These are phyloP conservation scores for Drosophila parabipectinata DNA, from an alignment of 1,140 invertebrate genomes.

Conservation along the genomic window DNA sequence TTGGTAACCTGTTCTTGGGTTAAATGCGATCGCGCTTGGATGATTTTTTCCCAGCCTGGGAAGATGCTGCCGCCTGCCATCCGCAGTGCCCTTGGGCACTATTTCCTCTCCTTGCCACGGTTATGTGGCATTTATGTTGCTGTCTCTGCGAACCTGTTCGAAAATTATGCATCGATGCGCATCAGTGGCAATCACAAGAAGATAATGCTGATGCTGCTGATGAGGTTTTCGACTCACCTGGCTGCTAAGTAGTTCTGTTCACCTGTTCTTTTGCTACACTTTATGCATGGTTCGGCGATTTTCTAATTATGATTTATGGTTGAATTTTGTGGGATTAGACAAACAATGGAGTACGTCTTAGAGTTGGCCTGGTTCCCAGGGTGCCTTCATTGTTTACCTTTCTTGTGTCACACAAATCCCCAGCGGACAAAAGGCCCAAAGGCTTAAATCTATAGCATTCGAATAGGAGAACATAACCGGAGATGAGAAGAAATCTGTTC, in stretches of 20 bases:
- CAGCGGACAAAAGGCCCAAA: constrained; percentile 49
- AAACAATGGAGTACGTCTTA: constrained; percentile 7
- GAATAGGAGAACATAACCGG: constrained; percentile 57
- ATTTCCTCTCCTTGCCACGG: constrained; percentile 3
- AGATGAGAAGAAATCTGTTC: background rate
- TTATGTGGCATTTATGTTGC: background rate
- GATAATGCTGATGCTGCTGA: constrained; percentile 31
- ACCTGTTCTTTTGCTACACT: constrained; percentile 54
- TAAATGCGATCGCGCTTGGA: constrained; percentile 42
- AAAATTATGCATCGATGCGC: constrained; percentile 64
- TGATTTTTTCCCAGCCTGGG: constrained; percentile 34
- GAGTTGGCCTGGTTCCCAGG: constrained; percentile 3
- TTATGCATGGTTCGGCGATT: constrained; percentile 45
- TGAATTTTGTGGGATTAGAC: constrained; percentile 23
- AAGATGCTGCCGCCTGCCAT: constrained; percentile 17
- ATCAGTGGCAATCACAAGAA: constrained; percentile 42
- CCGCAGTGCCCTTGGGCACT: background rate
- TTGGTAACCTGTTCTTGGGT: constrained; percentile 41
- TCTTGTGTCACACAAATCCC: constrained; percentile 25
- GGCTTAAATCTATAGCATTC: constrained; percentile 72
- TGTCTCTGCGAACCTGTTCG: constrained; percentile 56
- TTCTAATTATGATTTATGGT: constrained; percentile 53
- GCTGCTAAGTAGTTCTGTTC: constrained; percentile 12
- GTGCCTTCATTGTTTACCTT: constrained; percentile 20
- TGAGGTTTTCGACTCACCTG: constrained; percentile 4